Evolutionary conservation across 2,113 vertebrate genomes (phyloP).

Genomic region (Macaca nemestrina): DNA sequence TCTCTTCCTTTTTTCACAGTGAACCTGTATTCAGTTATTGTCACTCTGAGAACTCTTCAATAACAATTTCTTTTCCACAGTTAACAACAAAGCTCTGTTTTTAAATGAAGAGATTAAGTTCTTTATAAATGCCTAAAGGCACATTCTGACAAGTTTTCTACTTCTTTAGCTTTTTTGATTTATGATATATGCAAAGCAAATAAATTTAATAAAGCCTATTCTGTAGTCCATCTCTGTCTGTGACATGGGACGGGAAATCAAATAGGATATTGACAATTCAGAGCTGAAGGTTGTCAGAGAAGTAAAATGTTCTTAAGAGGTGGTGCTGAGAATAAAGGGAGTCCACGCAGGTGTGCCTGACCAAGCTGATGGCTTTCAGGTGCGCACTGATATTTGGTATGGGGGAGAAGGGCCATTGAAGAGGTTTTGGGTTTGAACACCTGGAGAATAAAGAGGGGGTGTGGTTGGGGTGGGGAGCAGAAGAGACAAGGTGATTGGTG

Average conservation of each 20-base stretch:
- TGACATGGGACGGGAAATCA: not conserved
- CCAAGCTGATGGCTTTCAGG: not conserved
- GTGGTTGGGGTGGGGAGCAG: not conserved
- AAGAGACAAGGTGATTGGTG: not conserved
- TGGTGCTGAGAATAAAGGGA: not conserved
- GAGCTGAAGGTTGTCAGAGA: not conserved
- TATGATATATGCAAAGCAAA: conserved; percentile 52
- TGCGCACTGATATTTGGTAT: not conserved
- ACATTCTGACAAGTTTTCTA: conserved; percentile 25
- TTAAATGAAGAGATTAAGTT: conserved; percentile 38
- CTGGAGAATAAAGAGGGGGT: not conserved
- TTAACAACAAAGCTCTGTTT: conserved; percentile 77
- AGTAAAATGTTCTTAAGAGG: not conserved
- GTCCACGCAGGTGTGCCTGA: not conserved
- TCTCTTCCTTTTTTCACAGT: conserved; percentile 30
- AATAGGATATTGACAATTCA: not conserved
- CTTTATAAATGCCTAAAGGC: not conserved
- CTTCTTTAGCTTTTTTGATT: conserved; percentile 17
- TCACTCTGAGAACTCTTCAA: conserved; percentile 50
- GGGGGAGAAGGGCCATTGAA: not conserved
- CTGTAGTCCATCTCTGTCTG: not conserved
- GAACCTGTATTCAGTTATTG: conserved; percentile 65
- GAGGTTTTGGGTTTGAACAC: not conserved
- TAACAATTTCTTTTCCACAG: conserved; percentile 63
- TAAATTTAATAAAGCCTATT: conserved; percentile 60